A percentile compares a stretch with the other conserved stretches of the same genome.
Conservation (phyloP, 2,888 invertebrate species). For the Dioctria linearis region DNA sequence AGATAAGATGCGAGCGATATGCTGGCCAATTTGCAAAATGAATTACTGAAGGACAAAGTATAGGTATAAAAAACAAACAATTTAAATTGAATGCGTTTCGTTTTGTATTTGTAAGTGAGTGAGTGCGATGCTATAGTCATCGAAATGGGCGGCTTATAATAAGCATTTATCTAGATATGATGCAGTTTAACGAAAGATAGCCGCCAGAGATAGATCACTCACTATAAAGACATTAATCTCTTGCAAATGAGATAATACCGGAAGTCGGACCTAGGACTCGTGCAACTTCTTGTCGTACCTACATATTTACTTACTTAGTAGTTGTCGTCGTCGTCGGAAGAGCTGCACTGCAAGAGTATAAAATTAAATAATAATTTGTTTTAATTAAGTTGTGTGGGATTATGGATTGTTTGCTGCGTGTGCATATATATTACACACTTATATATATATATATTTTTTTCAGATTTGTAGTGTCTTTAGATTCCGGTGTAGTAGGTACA, state of each 20-base stretch:
- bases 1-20: conserved; percentile 36
- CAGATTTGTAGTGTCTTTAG: too few species aligned
- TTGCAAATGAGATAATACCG: conserved; percentile 43
- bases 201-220: conserved; percentile 11
- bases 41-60: conserved; percentile 48
- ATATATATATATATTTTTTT: background rate
- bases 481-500: too few species aligned
- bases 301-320: too few species aligned
- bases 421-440: background rate
- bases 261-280: conserved; percentile 25
- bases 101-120: conserved; percentile 33
- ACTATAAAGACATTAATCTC: conserved; percentile 35
- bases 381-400: conserved; percentile 47
- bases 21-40: conserved; percentile 40
- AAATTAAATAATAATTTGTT: conserved; percentile 21
- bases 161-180: background rate
- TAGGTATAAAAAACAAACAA: background rate
- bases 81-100: conserved; percentile 33
- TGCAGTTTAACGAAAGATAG: conserved; percentile 30
- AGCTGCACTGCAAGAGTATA: conserved; percentile 17
- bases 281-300: conserved; percentile 34
- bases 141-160: too few species aligned
- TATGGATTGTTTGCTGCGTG: conserved; percentile 1
- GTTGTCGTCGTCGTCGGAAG: too few species aligned
- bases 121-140: background rate